A percentile compares a stretch with the other conserved stretches of the same genome.
Conservation (phyloP, 2,113 vertebrate species). For the Trichechus manatus region DNA sequence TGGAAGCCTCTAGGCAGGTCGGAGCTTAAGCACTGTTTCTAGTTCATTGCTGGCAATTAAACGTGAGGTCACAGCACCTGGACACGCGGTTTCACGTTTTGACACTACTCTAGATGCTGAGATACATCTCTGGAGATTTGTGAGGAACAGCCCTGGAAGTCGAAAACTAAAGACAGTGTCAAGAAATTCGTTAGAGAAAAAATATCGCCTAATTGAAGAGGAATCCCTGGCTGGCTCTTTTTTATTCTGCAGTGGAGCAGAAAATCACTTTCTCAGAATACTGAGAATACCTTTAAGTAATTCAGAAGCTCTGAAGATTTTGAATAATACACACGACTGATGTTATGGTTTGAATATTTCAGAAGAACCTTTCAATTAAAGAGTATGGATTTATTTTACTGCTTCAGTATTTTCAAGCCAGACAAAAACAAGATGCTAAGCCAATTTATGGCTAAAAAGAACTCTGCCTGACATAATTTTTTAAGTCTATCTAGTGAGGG, state of each 20-base stretch:
- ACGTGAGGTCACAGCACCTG: constrained; percentile 54
- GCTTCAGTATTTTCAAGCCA: constrained; percentile 66
- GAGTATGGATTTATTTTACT: constrained; percentile 65
- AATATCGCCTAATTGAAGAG: constrained; percentile 69
- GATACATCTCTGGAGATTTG: constrained; percentile 70
- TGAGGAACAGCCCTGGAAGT: constrained; percentile 68
- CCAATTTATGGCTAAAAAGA: constrained; percentile 53
- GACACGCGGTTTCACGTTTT: constrained; percentile 61
- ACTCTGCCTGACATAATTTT: constrained; percentile 61
- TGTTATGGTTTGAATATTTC: constrained; percentile 52
- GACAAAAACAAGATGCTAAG: constrained; percentile 72
- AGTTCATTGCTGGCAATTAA: constrained; percentile 62
- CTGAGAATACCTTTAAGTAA: constrained; percentile 56
- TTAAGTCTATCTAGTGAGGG: constrained; percentile 36
- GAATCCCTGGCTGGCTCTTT: constrained; percentile 42
- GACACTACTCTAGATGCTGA: constrained; percentile 54
- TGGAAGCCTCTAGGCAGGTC: constrained; percentile 57
- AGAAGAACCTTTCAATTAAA: constrained; percentile 75
- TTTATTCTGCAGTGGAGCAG: constrained; percentile 46
- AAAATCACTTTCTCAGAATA: constrained; percentile 64
- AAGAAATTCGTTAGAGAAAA: constrained; percentile 76
- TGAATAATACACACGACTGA: constrained; percentile 54
- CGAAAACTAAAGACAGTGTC: constrained; percentile 74
- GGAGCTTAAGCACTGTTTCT: constrained; percentile 36
- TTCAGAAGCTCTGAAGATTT: constrained; percentile 60